Evolutionary conservation across 2,113 vertebrate species (phyloP).

Genomic region (Eurystomus gularis): DNA sequence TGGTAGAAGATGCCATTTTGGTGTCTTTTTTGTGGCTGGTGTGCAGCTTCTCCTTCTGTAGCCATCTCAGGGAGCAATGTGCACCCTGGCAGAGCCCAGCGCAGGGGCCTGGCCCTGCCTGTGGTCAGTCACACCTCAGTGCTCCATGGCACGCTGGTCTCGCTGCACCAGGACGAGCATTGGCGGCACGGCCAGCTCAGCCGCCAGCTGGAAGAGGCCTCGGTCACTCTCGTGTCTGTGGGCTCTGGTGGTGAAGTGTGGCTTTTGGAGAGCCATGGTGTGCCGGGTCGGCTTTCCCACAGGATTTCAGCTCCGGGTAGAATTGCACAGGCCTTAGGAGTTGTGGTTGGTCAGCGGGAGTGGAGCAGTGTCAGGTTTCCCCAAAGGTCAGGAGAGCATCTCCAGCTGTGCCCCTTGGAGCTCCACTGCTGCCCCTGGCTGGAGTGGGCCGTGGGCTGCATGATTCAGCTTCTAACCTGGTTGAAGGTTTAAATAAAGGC

Average conservation of each 20-base stretch:
- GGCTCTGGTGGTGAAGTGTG: background rate
- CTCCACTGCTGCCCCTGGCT: fast-evolving
- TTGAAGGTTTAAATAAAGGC: background rate
- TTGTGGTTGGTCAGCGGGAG: fast-evolving
- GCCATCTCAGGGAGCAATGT: background rate
- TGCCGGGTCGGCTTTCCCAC: background rate
- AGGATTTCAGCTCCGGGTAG: background rate
- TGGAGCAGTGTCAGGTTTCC: background rate
- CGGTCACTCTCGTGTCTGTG: background rate
- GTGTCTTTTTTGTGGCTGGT: background rate
- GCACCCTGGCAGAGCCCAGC: background rate
- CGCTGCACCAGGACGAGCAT: background rate
- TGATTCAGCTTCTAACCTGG: background rate
- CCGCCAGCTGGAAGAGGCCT: background rate
- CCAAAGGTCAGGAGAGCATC: background rate
- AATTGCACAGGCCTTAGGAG: background rate
- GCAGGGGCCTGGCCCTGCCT: fast-evolving
- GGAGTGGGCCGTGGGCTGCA: fast-evolving
- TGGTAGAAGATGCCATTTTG: background rate
- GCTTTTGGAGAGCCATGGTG: background rate
- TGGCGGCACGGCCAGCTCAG: fast-evolving
- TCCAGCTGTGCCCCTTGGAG: background rate
- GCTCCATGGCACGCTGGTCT: background rate
- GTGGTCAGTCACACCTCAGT: no score
- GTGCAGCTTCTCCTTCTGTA: background rate